Conservation (phyloP, 2,113 vertebrate genomes). For the Ascaphus truei region DNA sequence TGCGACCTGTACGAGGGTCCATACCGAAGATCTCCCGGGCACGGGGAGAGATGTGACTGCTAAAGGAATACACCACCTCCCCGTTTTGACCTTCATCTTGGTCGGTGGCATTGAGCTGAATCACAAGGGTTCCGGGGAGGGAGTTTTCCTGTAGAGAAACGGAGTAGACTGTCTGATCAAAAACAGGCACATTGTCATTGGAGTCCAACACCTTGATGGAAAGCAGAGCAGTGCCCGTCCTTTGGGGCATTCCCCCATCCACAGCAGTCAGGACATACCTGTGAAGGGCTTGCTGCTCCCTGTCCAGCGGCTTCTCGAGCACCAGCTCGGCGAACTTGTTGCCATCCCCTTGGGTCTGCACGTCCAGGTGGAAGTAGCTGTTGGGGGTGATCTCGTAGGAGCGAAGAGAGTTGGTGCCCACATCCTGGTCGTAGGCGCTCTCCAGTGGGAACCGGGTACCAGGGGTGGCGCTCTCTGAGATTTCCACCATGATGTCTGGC, state of each 20-base stretch:
- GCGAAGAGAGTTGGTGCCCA: slow-evolving; percentile 91
- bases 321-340: slow-evolving; percentile 94
- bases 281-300: slow-evolving; percentile 92
- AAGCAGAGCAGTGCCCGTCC: slow-evolving; percentile 91
- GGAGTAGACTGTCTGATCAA: slow-evolving; percentile 90
- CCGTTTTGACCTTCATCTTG: slow-evolving; percentile 90
- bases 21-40: slow-evolving; percentile 89
- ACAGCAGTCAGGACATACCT: slow-evolving; percentile 94
- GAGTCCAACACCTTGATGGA: slow-evolving; percentile 92
- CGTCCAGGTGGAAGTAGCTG: slow-evolving; percentile 90
- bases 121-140: slow-evolving; percentile 83
- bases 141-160: slow-evolving; percentile 88
- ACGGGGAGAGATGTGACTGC: slow-evolving; percentile 86
- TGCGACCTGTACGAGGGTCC: slow-evolving; percentile 80
- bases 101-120: slow-evolving; percentile 94
- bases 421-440: slow-evolving; percentile 95
- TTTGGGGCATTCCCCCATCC: slow-evolving; percentile 83
- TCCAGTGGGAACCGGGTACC: slow-evolving; percentile 94
- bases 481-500: slow-evolving; percentile 92
- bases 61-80: slow-evolving; percentile 91
- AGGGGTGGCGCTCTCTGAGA: slow-evolving; percentile 93
- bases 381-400: slow-evolving; percentile 95
- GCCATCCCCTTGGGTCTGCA: slow-evolving; percentile 87
- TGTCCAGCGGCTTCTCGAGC: slow-evolving; percentile 86
- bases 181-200: slow-evolving; percentile 94